Evolutionary conservation across 2,797 vertebrate species (phyloP).

Genomic region (Pachyuromys duprasi): DNA sequence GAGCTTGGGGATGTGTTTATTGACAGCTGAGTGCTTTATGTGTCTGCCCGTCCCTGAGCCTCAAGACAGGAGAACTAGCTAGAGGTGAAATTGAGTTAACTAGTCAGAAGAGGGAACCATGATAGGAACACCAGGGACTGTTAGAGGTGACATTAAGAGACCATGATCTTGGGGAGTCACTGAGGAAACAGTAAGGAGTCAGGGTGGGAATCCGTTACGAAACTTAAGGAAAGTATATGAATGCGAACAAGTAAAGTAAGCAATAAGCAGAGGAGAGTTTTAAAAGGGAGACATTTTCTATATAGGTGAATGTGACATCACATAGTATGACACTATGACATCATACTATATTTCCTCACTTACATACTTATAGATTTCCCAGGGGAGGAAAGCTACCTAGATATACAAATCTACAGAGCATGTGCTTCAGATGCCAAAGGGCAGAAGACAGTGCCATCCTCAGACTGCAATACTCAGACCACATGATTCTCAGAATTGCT

Average conservation of each 20-base stretch:
- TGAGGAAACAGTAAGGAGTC: background rate
- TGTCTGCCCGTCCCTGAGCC: background rate
- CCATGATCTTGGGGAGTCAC: background rate
- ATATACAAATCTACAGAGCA: background rate
- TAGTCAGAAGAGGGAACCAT: background rate
- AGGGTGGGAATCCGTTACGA: background rate
- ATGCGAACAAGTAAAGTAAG: background rate
- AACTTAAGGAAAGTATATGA: background rate
- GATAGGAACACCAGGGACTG: too few relatives aligned
- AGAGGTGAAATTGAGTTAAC: background rate
- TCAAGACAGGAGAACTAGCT: background rate
- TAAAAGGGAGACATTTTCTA: conserved; percentile 15
- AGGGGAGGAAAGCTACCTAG: background rate
- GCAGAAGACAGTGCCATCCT: background rate
- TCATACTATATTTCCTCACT: background rate
- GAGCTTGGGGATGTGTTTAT: background rate
- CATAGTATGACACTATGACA: too few relatives aligned
- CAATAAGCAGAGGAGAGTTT: background rate
- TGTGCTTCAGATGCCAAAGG: background rate
- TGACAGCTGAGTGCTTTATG: background rate
- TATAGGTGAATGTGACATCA: background rate
- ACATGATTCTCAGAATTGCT: background rate
- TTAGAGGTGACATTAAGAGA: background rate
- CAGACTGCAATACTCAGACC: background rate
- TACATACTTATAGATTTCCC: background rate